Conservation (phyloP, 2,888 invertebrate genomes). For the Ennomos erosarius region DNA sequence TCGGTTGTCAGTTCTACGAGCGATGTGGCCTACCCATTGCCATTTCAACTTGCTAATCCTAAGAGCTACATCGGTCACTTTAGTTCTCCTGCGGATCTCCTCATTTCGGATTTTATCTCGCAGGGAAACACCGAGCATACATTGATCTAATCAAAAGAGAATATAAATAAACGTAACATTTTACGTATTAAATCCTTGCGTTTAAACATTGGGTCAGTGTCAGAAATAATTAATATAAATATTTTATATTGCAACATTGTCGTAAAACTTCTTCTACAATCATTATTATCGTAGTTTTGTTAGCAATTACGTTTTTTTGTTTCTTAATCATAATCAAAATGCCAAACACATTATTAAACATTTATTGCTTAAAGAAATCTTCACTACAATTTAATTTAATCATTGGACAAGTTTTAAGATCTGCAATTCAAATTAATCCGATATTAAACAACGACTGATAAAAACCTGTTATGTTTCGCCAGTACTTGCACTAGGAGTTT, state of each 20-base stretch:
- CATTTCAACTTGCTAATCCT: no score
- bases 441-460: conserved; percentile 10
- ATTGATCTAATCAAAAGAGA: no score
- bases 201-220: no score
- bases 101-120: no score
- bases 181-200: no score
- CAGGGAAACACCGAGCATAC: no score
- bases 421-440: conserved; percentile 26
- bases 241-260: not conserved
- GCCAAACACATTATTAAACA: conserved; percentile 28
- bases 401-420: conserved; percentile 35
- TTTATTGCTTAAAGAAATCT: not conserved
- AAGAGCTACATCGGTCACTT: no score
- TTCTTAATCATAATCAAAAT: conserved; percentile 7
- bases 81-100: no score
- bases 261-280: not conserved
- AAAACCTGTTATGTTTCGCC: conserved; percentile 21
- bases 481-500: conserved; percentile 2
- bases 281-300: not conserved
- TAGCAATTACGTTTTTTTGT: not conserved
- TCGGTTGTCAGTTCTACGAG: no score
- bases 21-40: no score
- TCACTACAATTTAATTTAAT: conserved; percentile 15
- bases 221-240: no score
- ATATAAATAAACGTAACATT: no score